phyloP scores from a whole-genome alignment of 1,140 invertebrate genomes.

The Vanessa atalanta region DNA sequence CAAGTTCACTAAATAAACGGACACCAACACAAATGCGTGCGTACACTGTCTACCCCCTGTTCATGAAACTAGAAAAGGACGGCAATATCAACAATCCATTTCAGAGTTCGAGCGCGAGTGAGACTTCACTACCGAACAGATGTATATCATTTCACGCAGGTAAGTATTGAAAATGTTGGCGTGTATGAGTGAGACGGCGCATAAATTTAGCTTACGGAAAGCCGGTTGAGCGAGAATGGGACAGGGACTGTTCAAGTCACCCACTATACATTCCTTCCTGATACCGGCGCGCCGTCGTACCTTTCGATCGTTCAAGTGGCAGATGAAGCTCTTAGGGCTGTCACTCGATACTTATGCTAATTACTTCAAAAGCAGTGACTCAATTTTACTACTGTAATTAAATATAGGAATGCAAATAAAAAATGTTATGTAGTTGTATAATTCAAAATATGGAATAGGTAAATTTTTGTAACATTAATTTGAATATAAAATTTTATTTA shows the following conservation, averaged over 20 bases:
- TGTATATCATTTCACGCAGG: conserved; percentile 80
- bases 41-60: conserved; percentile 77
- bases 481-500: no score
- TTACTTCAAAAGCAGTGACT: conserved; percentile 17
- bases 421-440: background rate
- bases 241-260: conserved; percentile 77
- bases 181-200: conserved; percentile 69
- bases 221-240: conserved; percentile 71
- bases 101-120: conserved; percentile 49
- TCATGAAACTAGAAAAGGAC: conserved; percentile 70
- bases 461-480: no score
- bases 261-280: conserved; percentile 80
- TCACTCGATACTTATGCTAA: conserved; percentile 48
- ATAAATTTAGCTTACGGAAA: conserved; percentile 72
- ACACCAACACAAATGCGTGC: conserved; percentile 76
- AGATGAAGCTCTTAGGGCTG: conserved; percentile 80
- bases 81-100: conserved; percentile 78
- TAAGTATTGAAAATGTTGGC: conserved; percentile 79
- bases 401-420: background rate
- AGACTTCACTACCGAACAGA: conserved; percentile 70
- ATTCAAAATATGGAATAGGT: no score
- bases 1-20: conserved; percentile 81
- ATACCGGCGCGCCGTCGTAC: conserved; percentile 78
- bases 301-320: conserved; percentile 81
- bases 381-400: background rate